phyloP scores from a whole-genome alignment of 92 coral and sea anemone genomes.

The Umimayanthus chanpuru region DNA sequence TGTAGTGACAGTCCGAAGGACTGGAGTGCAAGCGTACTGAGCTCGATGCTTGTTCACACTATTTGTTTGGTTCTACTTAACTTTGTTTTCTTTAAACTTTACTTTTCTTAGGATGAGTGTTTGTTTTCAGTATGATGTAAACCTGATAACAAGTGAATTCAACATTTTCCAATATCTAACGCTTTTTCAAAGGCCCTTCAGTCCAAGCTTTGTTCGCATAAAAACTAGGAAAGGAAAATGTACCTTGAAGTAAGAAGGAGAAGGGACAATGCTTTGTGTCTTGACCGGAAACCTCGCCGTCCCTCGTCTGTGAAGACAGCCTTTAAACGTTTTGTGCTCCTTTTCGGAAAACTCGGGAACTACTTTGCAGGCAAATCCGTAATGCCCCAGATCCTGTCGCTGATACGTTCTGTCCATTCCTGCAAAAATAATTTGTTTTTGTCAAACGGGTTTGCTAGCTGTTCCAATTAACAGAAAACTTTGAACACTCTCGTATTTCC shows the following conservation, averaged over 20 bases:
- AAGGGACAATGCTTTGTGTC: slow-evolving; percentile 90
- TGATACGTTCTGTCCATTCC: slow-evolving; percentile 97
- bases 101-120: too few species aligned
- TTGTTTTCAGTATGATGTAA: too few species aligned
- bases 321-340: slow-evolving; percentile 75
- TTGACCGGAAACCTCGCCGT: slow-evolving; percentile 79
- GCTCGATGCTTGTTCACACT: too few species aligned
- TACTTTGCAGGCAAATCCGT: slow-evolving; percentile 94
- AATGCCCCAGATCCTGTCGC: slow-evolving; percentile 82
- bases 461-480: background rate
- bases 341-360: slow-evolving; percentile 94
- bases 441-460: background rate
- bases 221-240: background rate
- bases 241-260: slow-evolving; percentile 87
- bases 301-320: slow-evolving; percentile 91
- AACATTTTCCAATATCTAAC: too few species aligned
- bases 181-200: too few species aligned
- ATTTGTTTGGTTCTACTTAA: too few species aligned
- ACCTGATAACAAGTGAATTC: too few species aligned
- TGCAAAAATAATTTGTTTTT: slow-evolving; percentile 4
- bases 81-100: too few species aligned
- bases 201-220: background rate
- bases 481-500: too few species aligned
- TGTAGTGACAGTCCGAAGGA: too few species aligned
- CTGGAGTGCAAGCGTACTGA: too few species aligned